Evolutionary conservation across 2,797 vertebrate genomes (phyloP), one percentile per base, ranked within the genome.

Genomic region (Chrosomus eos): DNA sequence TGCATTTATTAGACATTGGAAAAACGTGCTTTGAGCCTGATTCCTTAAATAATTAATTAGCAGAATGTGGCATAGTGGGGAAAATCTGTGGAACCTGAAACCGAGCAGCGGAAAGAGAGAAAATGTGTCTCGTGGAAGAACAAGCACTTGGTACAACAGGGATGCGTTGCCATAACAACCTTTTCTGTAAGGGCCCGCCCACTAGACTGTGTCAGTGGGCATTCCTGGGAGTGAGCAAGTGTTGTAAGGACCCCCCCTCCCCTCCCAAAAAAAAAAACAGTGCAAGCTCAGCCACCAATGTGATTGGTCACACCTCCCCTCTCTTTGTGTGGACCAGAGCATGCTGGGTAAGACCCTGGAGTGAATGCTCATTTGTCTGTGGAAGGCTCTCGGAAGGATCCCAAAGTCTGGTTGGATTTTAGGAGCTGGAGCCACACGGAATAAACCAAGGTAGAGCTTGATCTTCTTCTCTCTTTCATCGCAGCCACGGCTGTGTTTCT

Each of bases 251-350:
- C 33, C 62, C 45, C 38, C 23, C 45, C 33, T 13, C 21, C 40
- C 21, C 8, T 48, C 64, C 71, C 23, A 91, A 91, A 94, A 90
- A 92, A 92, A 89, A 83, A 87, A 88, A 85, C 91, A 90, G 92
- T 91, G 95, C 93, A 94, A 94, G 94, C 93, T 91, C 93, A 94
- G 95, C 94, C 94, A 64, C 91, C 95, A 92, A 88, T 95, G 95
- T 96, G 97, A 97, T 97, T 97, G 97, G 97, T 97, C 96, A 97
- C 96, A 97, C 97, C 97, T 95, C 96, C 97, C 95, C 95, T 97
- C 95, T 96, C 97, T 97, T 97, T 97, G 96, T 97, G 96, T 96
- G 94, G 93, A 90, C 95, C 93, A 88, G 92, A 90, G 97, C 91
- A 96, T 97, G 96, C 95, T 97, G 97, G 97, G 97, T 94, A 96